These are phyloP conservation scores for Ailurus styani DNA, from an alignment of 2,113 vertebrate genomes.

Conservation along the genomic window DNA sequence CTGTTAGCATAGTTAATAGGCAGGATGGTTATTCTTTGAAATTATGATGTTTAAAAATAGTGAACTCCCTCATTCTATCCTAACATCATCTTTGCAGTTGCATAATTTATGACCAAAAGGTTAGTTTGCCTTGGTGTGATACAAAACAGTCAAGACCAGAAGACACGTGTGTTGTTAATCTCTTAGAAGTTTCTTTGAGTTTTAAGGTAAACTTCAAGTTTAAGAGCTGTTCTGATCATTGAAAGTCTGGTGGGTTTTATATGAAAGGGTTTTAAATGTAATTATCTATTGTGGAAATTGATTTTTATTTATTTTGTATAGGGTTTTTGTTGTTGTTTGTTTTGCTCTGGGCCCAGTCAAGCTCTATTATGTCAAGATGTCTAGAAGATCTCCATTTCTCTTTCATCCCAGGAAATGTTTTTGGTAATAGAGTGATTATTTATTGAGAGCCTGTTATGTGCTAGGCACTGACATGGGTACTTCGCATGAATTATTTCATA, in stretches of 20 bases:
- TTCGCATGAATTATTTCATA: not conserved
- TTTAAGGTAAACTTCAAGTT: conserved; percentile 20
- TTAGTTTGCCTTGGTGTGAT: not conserved
- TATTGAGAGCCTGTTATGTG: not conserved
- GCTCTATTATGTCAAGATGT: not conserved
- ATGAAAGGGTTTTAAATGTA: not conserved
- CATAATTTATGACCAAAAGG: not conserved
- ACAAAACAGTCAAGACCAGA: not conserved
- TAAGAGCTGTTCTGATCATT: not conserved
- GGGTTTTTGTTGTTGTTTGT: not conserved
- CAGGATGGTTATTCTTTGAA: not conserved
- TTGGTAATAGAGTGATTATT: not conserved
- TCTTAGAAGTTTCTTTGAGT: not conserved
- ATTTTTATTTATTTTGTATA: not conserved
- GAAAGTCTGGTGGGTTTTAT: not conserved
- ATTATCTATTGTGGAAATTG: not conserved
- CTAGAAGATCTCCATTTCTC: not conserved
- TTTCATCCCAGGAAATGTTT: not conserved
- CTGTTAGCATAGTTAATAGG: not conserved
- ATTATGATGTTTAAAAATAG: not conserved
- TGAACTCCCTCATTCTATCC: not conserved
- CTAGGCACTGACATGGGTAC: not conserved
- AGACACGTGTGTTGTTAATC: not conserved
- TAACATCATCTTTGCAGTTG: not conserved
- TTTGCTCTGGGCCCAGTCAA: not conserved